These are phyloP conservation scores for Alcis repandata DNA, from an alignment of 2,888 invertebrate genomes.

Conservation along the genomic window DNA sequence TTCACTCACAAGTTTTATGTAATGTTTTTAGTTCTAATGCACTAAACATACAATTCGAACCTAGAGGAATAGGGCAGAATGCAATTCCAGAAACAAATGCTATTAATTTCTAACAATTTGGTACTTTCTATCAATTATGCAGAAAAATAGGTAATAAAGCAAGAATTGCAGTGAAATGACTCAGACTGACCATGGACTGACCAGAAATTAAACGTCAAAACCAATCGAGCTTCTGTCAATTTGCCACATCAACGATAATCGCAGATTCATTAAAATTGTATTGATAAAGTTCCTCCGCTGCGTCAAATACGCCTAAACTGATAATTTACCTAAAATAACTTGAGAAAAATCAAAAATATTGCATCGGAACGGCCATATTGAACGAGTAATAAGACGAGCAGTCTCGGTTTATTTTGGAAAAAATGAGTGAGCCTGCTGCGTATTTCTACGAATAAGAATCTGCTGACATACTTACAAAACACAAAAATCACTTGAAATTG, in stretches of 20 bases:
- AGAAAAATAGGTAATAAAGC: conserved; percentile 23
- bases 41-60: background rate
- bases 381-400: conserved; percentile 67
- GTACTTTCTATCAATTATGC: conserved; percentile 16
- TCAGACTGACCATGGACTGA: conserved; percentile 63
- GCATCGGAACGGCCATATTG: conserved; percentile 83
- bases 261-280: conserved; percentile 41
- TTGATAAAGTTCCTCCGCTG: background rate
- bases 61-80: background rate
- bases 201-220: conserved; percentile 78
- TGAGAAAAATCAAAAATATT: conserved; percentile 56
- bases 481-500: conserved; percentile 70
- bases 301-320: background rate
- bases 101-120: background rate
- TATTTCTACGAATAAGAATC: conserved; percentile 8
- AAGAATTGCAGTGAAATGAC: conserved; percentile 70
- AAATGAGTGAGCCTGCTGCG: conserved; percentile 5
- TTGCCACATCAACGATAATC: conserved; percentile 81
- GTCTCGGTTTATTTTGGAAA: conserved; percentile 42
- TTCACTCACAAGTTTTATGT: conserved; percentile 22
- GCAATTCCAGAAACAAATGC: background rate
- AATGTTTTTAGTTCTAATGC: conserved; percentile 18
- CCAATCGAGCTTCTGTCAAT: conserved; percentile 74
- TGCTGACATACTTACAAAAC: conserved; percentile 74
- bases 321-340: conserved; percentile 18